phyloP scores from a whole-genome alignment of 1,140 invertebrate genomes.

The Bombus vancouverensis region DNA sequence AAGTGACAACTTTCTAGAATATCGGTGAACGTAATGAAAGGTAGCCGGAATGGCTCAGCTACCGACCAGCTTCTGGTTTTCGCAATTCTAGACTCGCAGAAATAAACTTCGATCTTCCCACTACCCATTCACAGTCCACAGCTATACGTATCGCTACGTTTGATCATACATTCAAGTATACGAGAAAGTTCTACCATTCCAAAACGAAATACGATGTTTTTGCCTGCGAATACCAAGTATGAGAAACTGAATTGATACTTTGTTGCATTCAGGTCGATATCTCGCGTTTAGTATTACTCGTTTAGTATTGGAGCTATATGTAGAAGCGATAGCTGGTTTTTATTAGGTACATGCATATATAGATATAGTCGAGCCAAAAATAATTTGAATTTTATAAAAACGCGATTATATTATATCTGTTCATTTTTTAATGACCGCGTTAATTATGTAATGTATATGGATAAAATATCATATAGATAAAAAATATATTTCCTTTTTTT shows the following conservation, averaged over 20 bases:
- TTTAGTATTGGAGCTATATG: no score
- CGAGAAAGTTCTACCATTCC: constrained; percentile 18
- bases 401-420: neutral
- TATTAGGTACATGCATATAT: no score
- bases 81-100: constrained; percentile 14
- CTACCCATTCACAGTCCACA: neutral
- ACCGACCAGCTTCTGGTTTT: constrained; percentile 41
- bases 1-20: constrained; percentile 54
- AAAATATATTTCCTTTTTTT: no score
- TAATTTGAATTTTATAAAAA: neutral
- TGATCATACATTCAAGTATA: neutral
- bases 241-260: neutral
- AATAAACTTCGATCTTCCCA: constrained; percentile 23
- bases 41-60: constrained; percentile 23
- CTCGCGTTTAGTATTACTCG: neutral
- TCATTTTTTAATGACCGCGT: no score
- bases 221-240: neutral
- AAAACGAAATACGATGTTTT: neutral
- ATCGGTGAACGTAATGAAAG: constrained; percentile 56
- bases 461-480: no score
- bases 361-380: no score
- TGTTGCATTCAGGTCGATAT: no score
- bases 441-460: no score
- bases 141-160: neutral
- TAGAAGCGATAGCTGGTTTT: neutral